Conservation (phyloP, 2,113 vertebrate genomes). For the Neotoma lepida region DNA sequence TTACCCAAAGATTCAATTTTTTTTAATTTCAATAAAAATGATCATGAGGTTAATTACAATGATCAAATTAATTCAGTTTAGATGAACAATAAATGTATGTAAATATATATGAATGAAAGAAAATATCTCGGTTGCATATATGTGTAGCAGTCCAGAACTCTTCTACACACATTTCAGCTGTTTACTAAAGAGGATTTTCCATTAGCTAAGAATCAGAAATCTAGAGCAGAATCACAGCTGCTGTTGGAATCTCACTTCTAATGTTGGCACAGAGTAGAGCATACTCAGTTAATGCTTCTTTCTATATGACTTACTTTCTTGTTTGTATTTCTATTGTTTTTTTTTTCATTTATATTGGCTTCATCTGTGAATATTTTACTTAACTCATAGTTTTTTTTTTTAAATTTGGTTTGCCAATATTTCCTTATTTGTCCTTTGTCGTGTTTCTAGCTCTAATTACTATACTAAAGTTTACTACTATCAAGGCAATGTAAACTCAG, state of each 20-base stretch:
- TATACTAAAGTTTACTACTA: conserved; percentile 64
- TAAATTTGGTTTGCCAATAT: background rate
- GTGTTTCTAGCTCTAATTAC: conserved; percentile 69
- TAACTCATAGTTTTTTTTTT: background rate
- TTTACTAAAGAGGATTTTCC: background rate
- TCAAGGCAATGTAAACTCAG: conserved; percentile 23
- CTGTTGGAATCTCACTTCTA: background rate
- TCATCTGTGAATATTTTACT: background rate
- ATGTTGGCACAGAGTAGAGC: background rate
- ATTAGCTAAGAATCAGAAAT: conserved; percentile 9
- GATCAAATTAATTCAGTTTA: background rate
- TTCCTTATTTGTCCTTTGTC: conserved; percentile 13
- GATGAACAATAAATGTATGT: background rate
- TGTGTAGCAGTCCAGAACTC: background rate
- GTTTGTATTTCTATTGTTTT: background rate
- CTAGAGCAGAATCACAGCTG: background rate
- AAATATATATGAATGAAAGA: background rate
- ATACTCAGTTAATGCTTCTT: background rate
- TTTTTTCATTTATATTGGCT: background rate
- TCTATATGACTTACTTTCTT: background rate
- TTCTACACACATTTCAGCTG: background rate
- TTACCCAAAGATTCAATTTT: background rate
- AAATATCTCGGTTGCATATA: background rate
- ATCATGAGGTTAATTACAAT: background rate
- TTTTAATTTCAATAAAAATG: background rate